Evolutionary conservation across 1,140 invertebrate species (phyloP).

Genomic region (Drosophila seguyi): DNA sequence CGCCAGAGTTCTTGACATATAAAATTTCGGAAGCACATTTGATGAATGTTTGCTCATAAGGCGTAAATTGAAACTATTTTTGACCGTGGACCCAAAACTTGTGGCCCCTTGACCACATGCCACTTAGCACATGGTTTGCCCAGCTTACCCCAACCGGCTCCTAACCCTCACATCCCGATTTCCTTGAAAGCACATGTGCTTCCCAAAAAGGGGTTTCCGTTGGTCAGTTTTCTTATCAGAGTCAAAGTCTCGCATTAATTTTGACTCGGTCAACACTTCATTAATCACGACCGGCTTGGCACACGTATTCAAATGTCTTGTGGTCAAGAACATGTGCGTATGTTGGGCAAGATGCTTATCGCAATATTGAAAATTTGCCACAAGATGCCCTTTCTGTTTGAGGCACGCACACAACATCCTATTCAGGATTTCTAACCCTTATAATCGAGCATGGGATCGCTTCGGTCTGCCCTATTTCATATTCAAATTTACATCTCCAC

Average conservation of each 20-base stretch:
- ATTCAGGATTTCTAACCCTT: slow-evolving; percentile 24
- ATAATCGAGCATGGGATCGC: slow-evolving; percentile 21
- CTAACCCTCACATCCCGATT: neutral
- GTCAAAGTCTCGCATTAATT: slow-evolving; percentile 72
- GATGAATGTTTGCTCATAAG: slow-evolving; percentile 80
- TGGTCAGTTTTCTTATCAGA: slow-evolving; percentile 64
- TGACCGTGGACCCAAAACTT: slow-evolving; percentile 56
- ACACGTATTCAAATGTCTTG: slow-evolving; percentile 55
- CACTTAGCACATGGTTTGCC: slow-evolving; percentile 73
- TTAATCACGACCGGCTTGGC: slow-evolving; percentile 64
- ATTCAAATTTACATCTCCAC: slow-evolving; percentile 44
- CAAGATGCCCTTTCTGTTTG: slow-evolving; percentile 24
- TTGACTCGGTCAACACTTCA: slow-evolving; percentile 81
- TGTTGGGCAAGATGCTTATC: slow-evolving; percentile 69
- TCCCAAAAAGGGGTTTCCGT: slow-evolving; percentile 22
- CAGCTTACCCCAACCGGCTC: neutral
- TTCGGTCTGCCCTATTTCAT: slow-evolving; percentile 12
- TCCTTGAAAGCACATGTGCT: slow-evolving; percentile 47
- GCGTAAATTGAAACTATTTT: slow-evolving; percentile 82
- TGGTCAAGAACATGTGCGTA: slow-evolving; percentile 63
- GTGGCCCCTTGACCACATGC: slow-evolving; percentile 72
- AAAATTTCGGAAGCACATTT: slow-evolving; percentile 60
- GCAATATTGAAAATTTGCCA: slow-evolving; percentile 46
- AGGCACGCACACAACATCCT: slow-evolving; percentile 71
- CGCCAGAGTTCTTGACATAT: slow-evolving; percentile 72